These are phyloP conservation scores for Ploceus nigricollis DNA, from an alignment of 2,113 vertebrate genomes.

Conservation along the genomic window DNA sequence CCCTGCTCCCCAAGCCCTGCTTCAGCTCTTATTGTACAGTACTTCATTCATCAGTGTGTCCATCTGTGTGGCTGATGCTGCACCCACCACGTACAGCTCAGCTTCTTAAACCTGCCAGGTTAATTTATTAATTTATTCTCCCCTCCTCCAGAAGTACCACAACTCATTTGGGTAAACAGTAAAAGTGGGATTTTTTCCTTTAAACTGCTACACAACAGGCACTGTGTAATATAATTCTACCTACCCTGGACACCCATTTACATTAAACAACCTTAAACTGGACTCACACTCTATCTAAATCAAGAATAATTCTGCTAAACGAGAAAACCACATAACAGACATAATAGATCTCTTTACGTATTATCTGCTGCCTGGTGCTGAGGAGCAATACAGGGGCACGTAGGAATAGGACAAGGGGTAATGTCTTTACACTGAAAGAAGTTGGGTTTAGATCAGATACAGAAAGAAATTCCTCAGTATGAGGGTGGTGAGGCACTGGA, in stretches of 20 bases:
- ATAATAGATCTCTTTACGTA: background rate
- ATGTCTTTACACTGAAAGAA: background rate
- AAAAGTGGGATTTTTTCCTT: background rate
- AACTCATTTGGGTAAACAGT: background rate
- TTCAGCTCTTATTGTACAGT: background rate
- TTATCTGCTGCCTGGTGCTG: background rate
- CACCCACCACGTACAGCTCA: background rate
- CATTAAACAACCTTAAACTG: background rate
- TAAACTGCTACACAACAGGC: background rate
- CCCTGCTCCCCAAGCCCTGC: accelerated
- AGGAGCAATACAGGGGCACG: background rate
- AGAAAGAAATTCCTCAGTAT: background rate
- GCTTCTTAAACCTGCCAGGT: background rate
- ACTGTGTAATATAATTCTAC: background rate
- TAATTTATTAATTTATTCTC: background rate
- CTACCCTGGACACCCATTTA: background rate
- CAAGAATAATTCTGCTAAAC: background rate
- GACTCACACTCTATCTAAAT: background rate
- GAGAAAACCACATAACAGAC: background rate
- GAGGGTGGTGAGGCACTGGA: background rate
- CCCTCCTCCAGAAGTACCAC: background rate
- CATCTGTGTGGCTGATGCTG: background rate
- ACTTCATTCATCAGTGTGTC: background rate
- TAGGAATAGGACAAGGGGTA: background rate
- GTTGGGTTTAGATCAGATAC: background rate